A percentile compares a stretch with the other conserved stretches of the same genome.
These are phyloP conservation scores for Euplagia quadripunctaria DNA, from an alignment of 2,888 invertebrate genomes.

Conservation along the genomic window DNA sequence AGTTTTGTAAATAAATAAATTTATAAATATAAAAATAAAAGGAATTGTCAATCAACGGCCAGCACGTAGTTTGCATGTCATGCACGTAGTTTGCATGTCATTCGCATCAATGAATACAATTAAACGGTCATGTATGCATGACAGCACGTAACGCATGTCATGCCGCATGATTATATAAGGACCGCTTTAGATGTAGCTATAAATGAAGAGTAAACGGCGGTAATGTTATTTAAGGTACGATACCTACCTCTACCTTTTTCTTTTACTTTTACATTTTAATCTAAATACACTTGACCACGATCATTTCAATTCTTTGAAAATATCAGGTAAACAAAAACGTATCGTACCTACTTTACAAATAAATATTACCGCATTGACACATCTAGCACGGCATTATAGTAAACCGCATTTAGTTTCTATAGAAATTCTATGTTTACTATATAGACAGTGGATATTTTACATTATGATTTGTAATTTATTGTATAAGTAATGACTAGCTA, in stretches of 20 bases:
- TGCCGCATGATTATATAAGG: too few relatives aligned
- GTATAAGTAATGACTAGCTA: slow-evolving; percentile 44
- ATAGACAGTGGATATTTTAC: slow-evolving; percentile 26
- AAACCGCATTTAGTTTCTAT: background rate
- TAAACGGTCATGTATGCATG: too few relatives aligned
- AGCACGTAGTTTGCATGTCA: too few relatives aligned
- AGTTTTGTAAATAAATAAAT: too few relatives aligned
- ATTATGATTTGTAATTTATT: slow-evolving; percentile 27
- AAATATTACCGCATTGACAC: background rate
- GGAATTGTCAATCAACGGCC: too few relatives aligned
- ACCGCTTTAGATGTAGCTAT: too few relatives aligned
- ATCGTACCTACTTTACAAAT: background rate
- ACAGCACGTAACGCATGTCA: too few relatives aligned
- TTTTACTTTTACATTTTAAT: background rate
- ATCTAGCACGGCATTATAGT: background rate
- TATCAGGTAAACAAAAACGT: background rate
- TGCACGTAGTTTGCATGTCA: too few relatives aligned
- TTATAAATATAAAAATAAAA: too few relatives aligned
- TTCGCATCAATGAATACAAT: too few relatives aligned
- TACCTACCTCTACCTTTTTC: background rate
- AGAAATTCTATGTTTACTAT: slow-evolving; percentile 21
- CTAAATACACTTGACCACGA: background rate
- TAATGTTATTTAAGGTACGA: background rate
- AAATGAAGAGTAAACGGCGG: background rate
- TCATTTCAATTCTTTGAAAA: background rate